Evolutionary conservation across 1,140 invertebrate genomes (phyloP).

Genomic region (Apis dorsata): DNA sequence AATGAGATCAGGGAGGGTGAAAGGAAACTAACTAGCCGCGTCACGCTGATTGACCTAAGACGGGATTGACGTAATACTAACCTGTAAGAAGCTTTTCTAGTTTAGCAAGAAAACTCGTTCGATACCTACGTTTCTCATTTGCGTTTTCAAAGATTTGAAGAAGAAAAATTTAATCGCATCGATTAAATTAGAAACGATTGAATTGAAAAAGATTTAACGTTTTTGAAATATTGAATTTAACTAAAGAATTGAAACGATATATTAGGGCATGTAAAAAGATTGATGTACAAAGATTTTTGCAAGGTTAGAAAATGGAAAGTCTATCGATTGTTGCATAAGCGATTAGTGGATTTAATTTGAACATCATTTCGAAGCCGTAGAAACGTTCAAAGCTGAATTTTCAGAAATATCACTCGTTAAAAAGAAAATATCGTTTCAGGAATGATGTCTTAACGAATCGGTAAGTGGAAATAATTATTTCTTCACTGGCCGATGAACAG

Average conservation of each 20-base stretch:
- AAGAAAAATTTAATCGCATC: no score
- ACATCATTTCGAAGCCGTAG: background rate
- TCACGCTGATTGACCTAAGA: constrained; percentile 14
- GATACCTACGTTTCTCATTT: background rate
- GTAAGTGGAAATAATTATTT: background rate
- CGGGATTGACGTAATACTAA: constrained; percentile 13
- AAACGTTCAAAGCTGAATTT: background rate
- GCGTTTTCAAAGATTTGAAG: background rate
- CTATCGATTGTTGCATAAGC: background rate
- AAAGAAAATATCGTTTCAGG: no score
- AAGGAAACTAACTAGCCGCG: background rate
- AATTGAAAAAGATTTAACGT: no score
- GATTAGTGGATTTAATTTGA: background rate
- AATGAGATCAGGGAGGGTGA: constrained; percentile 30
- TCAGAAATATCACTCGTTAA: background rate
- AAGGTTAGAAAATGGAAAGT: background rate
- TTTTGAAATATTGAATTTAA: no score
- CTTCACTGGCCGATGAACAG: constrained; percentile 26
- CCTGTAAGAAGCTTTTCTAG: background rate
- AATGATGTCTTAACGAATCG: background rate
- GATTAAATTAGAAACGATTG: no score
- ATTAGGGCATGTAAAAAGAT: background rate
- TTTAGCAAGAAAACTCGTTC: constrained; percentile 16
- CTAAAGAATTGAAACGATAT: no score
- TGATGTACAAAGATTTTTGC: background rate